These are phyloP conservation scores for Watsonalla binaria DNA, from an alignment of 2,888 invertebrate species.

Conservation along the genomic window DNA sequence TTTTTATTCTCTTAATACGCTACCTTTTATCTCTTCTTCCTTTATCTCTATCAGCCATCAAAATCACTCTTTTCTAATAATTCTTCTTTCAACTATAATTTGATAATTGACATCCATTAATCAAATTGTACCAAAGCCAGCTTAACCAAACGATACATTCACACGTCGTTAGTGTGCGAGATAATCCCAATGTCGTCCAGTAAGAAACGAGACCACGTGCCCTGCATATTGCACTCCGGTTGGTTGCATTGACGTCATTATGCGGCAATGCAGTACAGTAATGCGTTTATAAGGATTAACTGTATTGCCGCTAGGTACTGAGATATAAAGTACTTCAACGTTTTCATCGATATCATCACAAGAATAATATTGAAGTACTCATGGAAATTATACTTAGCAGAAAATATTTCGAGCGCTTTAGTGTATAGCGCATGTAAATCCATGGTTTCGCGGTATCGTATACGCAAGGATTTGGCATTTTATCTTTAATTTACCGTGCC, in stretches of 20 bases:
- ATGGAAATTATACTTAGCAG: too few relatives aligned
- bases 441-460: too few relatives aligned
- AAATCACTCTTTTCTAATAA: background rate
- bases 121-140: background rate
- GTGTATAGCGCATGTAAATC: too few relatives aligned
- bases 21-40: too few relatives aligned
- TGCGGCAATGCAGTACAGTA: conserved; percentile 6
- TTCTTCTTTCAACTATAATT: background rate
- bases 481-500: too few relatives aligned
- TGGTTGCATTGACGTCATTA: conserved; percentile 23
- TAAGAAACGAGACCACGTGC: conserved; percentile 23
- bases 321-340: too few relatives aligned
- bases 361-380: too few relatives aligned
- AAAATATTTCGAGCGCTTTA: too few relatives aligned
- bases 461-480: too few relatives aligned
- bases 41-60: background rate
- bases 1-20: too few relatives aligned
- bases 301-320: background rate
- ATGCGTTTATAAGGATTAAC: conserved; percentile 2
- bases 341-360: too few relatives aligned
- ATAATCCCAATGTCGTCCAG: conserved; percentile 35
- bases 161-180: conserved; percentile 8
- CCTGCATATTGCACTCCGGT: conserved; percentile 26
- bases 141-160: conserved; percentile 12
- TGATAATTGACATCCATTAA: too few relatives aligned